Conservation (phyloP, 2,797 vertebrate species). For the Thalassophryne amazonica region DNA sequence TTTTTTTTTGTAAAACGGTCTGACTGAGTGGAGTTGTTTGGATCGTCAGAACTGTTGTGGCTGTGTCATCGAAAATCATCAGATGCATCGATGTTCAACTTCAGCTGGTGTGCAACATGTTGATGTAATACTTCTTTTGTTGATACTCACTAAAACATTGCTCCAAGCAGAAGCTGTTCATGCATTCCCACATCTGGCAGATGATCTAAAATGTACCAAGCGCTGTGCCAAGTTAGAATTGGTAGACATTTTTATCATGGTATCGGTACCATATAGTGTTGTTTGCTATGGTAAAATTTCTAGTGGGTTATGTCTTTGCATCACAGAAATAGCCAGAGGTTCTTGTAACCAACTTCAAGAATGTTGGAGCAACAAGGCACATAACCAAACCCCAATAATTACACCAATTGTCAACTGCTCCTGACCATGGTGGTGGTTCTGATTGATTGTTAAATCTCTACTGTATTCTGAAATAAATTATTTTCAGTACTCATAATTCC, state of each 20-base stretch:
- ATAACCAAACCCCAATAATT: too few relatives aligned
- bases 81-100: conserved; percentile 42
- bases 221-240: too few relatives aligned
- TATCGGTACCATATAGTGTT: too few relatives aligned
- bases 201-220: conserved; percentile 17
- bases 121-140: conserved; percentile 25
- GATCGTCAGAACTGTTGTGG: conserved; percentile 42
- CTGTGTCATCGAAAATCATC: conserved; percentile 28
- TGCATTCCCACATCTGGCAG: conserved; percentile 28
- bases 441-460: conserved; percentile 57
- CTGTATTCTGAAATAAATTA: conserved; percentile 75
- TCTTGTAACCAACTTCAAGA: too few relatives aligned
- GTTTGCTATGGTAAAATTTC: too few relatives aligned
- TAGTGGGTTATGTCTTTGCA: too few relatives aligned
- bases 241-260: too few relatives aligned
- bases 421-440: conserved; percentile 44
- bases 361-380: too few relatives aligned
- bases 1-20: conserved; percentile 48
- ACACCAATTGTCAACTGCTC: too few relatives aligned
- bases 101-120: conserved; percentile 49
- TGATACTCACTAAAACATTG: conserved; percentile 14
- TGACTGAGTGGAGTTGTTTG: conserved; percentile 33
- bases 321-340: too few relatives aligned
- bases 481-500: conserved; percentile 70
- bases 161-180: conserved; percentile 13